Evolutionary conservation across 2,113 vertebrate species (phyloP).

Genomic region (Plectropomus leopardus): DNA sequence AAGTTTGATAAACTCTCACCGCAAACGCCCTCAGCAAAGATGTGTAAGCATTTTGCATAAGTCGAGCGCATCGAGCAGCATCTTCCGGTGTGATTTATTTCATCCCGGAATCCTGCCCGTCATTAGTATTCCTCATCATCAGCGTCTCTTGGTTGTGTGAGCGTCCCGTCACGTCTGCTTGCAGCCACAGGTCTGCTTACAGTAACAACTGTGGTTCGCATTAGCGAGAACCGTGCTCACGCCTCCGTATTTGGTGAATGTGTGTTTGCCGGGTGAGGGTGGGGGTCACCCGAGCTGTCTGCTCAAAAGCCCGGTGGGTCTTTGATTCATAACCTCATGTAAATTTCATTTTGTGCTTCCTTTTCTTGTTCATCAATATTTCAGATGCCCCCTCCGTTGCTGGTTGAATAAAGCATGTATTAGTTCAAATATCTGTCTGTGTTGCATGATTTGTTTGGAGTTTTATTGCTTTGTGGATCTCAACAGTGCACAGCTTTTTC

Average conservation of each 20-base stretch:
- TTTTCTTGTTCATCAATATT: conserved; percentile 70
- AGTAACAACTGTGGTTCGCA: conserved; percentile 32
- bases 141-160: conserved; percentile 25
- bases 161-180: conserved; percentile 23
- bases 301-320: conserved; percentile 36
- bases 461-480: conserved; percentile 13
- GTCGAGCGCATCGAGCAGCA: conserved; percentile 38
- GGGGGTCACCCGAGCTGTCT: conserved; percentile 5
- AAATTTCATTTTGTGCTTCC: conserved; percentile 69
- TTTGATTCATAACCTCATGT: conserved; percentile 72
- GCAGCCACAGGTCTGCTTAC: conserved; percentile 48
- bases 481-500: too few relatives aligned
- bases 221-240: not conserved
- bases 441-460: conserved; percentile 38
- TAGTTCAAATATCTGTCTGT: conserved; percentile 48
- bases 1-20: conserved; percentile 73
- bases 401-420: conserved; percentile 43
- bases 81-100: conserved; percentile 70
- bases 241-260: not conserved
- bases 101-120: conserved; percentile 34
- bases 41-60: conserved; percentile 57
- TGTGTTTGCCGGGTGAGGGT: conserved; percentile 25
- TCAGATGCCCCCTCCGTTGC: conserved; percentile 31
- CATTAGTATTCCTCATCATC: conserved; percentile 67
- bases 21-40: conserved; percentile 52